Percentiles rank a stretch among this genome's conserved stretches.
phyloP scores from a whole-genome alignment of 2,797 vertebrate genomes.

The Cossypha heuglini region DNA sequence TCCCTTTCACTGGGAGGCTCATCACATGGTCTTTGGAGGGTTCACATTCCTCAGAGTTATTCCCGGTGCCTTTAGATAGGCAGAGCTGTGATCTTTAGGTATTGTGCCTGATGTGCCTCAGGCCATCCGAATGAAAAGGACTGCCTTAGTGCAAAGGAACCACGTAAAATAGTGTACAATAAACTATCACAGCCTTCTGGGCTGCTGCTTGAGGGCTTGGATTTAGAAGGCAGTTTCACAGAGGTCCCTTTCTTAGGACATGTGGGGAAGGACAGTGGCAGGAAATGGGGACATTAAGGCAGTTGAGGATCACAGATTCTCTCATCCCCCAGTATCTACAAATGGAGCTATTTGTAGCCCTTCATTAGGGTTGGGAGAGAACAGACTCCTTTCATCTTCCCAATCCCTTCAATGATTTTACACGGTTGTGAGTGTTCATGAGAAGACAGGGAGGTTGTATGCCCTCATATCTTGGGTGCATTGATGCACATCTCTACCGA shows the following conservation, averaged over 20 bases:
- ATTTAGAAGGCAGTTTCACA: background rate
- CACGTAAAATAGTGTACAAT: background rate
- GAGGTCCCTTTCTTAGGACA: background rate
- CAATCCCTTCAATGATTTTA: background rate
- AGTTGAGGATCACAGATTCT: slow-evolving; percentile 3
- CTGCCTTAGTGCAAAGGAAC: background rate
- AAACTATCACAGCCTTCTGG: background rate
- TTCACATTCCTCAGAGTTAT: slow-evolving; percentile 8
- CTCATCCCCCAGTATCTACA: background rate
- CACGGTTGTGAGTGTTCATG: accelerated
- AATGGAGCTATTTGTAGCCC: background rate
- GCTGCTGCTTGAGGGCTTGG: background rate
- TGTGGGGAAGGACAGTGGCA: background rate
- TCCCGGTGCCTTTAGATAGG: background rate
- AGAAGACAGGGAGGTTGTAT: background rate
- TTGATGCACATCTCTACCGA: background rate
- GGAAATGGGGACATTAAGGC: background rate
- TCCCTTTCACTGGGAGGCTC: background rate
- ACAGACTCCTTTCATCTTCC: background rate
- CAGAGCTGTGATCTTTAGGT: background rate
- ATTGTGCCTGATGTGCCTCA: background rate
- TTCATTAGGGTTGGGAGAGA: background rate
- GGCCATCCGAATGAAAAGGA: slow-evolving; percentile 4
- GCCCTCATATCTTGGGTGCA: background rate
- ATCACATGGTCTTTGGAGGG: background rate